Base-by-base conservation (phyloP, 1,140 invertebrate genomes). In the Asobara japonica region DNA sequence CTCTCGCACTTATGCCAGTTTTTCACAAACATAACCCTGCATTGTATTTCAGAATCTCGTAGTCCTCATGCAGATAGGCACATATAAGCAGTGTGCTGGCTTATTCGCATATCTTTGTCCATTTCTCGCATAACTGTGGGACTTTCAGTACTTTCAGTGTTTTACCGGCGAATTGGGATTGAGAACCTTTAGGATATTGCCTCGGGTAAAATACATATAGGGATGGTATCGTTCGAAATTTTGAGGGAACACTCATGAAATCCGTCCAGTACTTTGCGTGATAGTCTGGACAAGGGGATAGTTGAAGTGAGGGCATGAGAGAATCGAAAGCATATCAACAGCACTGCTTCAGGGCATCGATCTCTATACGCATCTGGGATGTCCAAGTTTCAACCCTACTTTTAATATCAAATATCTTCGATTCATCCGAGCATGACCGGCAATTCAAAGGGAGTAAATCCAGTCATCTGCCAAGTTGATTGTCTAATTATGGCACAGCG, bases 401-500 rank as follows among this genome's bases (percentile, higher is more conserved):
- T 51, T 51, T 20, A 51, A 51, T 51, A 51, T 18, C 45, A 51
- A 36, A 51, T 51, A 51, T 16, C 45, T 51, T 51, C 45, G 45
- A 51, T 51, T 51, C 45, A 51, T 51, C 20, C 45, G 18, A 38
- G 11, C 25, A 60, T 60, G 56, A 27, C 22, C 25, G 29, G 22
- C 56, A 60, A 27, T 60, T 60, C 3, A 0, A 25, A 10, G 18
- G 25, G 22, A 48, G 41, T n/a, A n/a, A 60, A 27, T 51, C 10
- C 6, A 25, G 69, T 69, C 66, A 56, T 66, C 71, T 62, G 76
- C 77, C 69, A 25, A 22, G 73, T 76, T 77, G 76, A 79, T 77
- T 79, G 74, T 74, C 76, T 77, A 79, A 79, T 79, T 79, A 77
- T 79, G 76, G 65, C 51, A 41, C 65, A 74, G 65, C 60, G 41